Conservation (phyloP, 2,113 vertebrate genomes). For the Plectropomus leopardus region DNA sequence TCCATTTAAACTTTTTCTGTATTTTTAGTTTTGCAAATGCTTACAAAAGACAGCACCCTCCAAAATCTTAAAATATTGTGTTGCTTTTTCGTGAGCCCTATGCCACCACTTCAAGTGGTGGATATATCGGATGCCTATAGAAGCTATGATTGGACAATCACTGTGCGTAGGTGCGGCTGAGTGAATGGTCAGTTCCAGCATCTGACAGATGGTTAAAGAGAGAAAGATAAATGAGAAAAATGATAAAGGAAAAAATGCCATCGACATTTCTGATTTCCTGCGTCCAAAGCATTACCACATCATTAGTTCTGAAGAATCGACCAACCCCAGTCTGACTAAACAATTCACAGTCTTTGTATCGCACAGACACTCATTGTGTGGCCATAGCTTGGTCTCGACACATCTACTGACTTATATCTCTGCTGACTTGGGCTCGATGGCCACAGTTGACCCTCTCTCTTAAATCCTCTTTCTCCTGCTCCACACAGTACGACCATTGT, state of each 20-base stretch:
- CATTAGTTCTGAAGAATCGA: conserved; percentile 58
- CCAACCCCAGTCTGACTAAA: conserved; percentile 41
- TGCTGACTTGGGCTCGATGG: conserved; percentile 39
- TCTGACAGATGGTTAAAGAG: conserved; percentile 36
- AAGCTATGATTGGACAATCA: conserved; percentile 3
- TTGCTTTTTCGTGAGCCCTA: not conserved
- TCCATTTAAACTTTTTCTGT: not conserved
- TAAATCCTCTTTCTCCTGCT: conserved; percentile 47
- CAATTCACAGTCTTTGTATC: conserved; percentile 65
- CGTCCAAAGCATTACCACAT: conserved; percentile 60
- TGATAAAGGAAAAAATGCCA: conserved; percentile 51
- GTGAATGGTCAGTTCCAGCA: not conserved
- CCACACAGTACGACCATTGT: conserved; percentile 75
- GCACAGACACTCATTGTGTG: conserved; percentile 79
- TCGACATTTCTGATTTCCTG: conserved; percentile 69
- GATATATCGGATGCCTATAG: not conserved
- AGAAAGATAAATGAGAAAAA: conserved; percentile 35
- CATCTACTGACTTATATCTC: conserved; percentile 73
- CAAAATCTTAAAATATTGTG: not conserved
- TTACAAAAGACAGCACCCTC: not conserved
- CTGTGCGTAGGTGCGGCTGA: not conserved
- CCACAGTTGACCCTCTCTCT: conserved; percentile 72
- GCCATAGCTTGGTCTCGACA: conserved; percentile 43
- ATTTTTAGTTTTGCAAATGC: not conserved
- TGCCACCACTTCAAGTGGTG: not conserved